A percentile compares a stretch with the other conserved stretches of the same genome.
These are phyloP conservation scores for Conus canariensis DNA, from an alignment of 2,888 invertebrate species.

Conservation along the genomic window DNA sequence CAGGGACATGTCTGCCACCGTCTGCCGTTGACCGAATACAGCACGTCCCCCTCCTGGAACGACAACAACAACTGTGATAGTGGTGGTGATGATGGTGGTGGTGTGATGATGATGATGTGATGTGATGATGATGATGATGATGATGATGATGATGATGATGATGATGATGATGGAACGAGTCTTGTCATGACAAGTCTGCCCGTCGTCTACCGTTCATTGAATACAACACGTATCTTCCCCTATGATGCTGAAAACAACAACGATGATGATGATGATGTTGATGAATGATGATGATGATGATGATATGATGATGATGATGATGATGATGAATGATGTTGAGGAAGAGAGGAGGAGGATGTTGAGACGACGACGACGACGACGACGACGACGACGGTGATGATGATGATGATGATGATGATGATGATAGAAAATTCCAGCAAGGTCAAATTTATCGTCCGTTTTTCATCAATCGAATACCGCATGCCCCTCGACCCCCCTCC, in stretches of 20 bases:
- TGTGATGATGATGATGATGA: neutral
- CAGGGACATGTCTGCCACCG: conserved; percentile 90
- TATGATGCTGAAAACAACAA: conserved; percentile 28
- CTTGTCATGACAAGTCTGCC: no score
- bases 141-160: neutral
- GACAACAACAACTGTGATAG: neutral
- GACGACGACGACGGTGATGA: neutral
- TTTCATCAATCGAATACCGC: no score
- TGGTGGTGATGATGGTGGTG: neutral
- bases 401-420: no score
- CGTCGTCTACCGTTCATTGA: no score
- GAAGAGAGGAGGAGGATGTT: neutral
- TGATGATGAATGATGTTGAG: neutral
- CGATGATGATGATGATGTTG: neutral
- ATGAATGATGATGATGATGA: neutral
- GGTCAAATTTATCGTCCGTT: no score
- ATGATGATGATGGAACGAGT: neutral
- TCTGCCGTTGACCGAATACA: conserved; percentile 91
- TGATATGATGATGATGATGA: conserved; percentile 6
- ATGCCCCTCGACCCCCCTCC: no score
- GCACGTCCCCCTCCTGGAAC: conserved; percentile 87
- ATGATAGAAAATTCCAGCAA: no score
- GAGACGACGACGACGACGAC: neutral
- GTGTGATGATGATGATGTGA: neutral
- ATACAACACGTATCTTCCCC: conserved; percentile 80